Evolutionary conservation across 2,113 vertebrate species (phyloP).

Genomic region (Indicator maculatus): DNA sequence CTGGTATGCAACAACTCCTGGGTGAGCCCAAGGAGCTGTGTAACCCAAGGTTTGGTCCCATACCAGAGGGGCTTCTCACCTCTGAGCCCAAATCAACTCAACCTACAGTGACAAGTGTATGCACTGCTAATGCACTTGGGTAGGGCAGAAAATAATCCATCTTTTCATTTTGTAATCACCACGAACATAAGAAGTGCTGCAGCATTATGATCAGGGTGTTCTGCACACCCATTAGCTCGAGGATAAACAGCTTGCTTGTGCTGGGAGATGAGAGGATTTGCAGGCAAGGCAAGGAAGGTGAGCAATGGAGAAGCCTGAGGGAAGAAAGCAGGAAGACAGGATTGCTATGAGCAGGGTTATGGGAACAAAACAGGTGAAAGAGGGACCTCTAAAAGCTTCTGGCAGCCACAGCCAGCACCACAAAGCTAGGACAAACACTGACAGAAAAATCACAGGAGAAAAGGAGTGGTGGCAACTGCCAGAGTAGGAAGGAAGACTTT

Average conservation of each 20-base stretch:
- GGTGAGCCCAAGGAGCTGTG: not conserved
- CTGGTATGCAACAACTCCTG: rapidly evolving
- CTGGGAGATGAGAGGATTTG: not conserved
- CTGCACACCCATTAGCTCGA: not conserved
- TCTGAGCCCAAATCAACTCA: not conserved
- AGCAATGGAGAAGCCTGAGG: not conserved
- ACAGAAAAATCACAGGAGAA: not conserved
- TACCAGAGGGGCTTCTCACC: not conserved
- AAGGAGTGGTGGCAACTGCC: not conserved
- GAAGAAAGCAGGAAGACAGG: not conserved
- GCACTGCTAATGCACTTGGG: not conserved
- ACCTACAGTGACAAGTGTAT: not conserved
- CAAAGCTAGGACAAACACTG: not conserved
- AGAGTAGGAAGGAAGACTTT: not conserved
- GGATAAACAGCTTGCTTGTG: not conserved
- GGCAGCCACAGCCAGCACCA: not conserved
- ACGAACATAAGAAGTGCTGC: not conserved
- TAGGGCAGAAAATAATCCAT: not conserved
- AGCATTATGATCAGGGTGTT: not conserved
- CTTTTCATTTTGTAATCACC: slow-evolving; percentile 6
- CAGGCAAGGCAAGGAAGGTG: not conserved
- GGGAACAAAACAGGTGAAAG: not conserved
- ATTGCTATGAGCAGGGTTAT: not conserved
- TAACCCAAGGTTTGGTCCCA: not conserved
- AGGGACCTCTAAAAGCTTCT: not conserved